phyloP scores from a whole-genome alignment of 1,140 invertebrate species.

The Hylaeus anthracinus region DNA sequence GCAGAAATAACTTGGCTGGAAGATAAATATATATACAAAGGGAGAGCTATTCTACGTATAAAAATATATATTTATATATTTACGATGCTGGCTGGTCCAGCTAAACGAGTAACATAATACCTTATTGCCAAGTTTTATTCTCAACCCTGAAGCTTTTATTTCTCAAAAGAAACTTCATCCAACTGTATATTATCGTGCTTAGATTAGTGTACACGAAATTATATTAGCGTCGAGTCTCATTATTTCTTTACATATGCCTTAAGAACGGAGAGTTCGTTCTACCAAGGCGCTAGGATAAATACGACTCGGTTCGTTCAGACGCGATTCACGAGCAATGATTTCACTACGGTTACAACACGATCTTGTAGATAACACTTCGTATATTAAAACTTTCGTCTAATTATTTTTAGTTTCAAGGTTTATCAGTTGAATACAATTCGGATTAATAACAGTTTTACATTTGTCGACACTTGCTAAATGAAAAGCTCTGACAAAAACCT shows the following conservation, averaged over 20 bases:
- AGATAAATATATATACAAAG: slow-evolving; percentile 57
- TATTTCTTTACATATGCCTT: slow-evolving; percentile 42
- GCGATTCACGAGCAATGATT: slow-evolving; percentile 29
- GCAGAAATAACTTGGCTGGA: slow-evolving; percentile 58
- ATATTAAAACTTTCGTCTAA: slow-evolving; percentile 55
- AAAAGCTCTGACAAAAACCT: slow-evolving; percentile 6
- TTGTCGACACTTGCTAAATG: slow-evolving; percentile 13
- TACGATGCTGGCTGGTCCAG: slow-evolving; percentile 71
- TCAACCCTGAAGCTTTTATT: slow-evolving; percentile 54
- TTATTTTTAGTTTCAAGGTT: slow-evolving; percentile 60
- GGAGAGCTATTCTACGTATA: slow-evolving; percentile 62
- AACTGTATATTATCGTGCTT: slow-evolving; percentile 53
- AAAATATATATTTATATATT: slow-evolving; percentile 65
- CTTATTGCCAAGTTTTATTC: slow-evolving; percentile 64
- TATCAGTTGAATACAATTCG: slow-evolving; percentile 60
- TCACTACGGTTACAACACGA: slow-evolving; percentile 19
- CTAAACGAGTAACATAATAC: slow-evolving; percentile 58
- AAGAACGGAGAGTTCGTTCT: slow-evolving; percentile 28
- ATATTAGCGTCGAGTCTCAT: slow-evolving; percentile 50
- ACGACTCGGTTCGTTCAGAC: slow-evolving; percentile 31
- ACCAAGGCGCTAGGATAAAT: slow-evolving; percentile 44
- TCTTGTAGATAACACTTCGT: slow-evolving; percentile 28
- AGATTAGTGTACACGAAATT: slow-evolving; percentile 55
- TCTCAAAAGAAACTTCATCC: slow-evolving; percentile 51
- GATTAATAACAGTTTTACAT: slow-evolving; percentile 41